Evolutionary conservation across 2,113 vertebrate species (phyloP).

Genomic region (Dryoscopus gambensis): DNA sequence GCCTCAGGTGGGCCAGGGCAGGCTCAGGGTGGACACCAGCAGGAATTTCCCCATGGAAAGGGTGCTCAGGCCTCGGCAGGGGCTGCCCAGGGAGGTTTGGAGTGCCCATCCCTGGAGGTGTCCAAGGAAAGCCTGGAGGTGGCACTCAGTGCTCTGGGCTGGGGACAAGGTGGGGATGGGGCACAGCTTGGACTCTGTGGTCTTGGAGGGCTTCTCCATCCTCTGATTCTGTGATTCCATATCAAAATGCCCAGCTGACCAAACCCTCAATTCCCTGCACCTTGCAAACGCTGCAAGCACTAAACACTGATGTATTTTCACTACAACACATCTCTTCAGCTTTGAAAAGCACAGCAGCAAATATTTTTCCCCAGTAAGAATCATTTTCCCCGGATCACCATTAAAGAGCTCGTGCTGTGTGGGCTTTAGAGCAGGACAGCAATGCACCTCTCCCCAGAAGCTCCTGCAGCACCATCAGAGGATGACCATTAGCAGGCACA

Average conservation of each 20-base stretch:
- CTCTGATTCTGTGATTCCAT: not conserved
- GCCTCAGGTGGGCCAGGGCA: not conserved
- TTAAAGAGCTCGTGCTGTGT: not conserved
- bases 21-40: not conserved
- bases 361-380: not conserved
- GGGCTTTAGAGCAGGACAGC: not conserved
- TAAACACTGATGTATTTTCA: not conserved
- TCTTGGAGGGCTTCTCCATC: not conserved
- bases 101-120: not conserved
- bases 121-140: fast-evolving
- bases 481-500: not conserved
- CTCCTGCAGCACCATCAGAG: not conserved
- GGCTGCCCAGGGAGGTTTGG: not conserved
- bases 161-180: fast-evolving
- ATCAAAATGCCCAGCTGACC: not conserved
- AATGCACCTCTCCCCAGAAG: fast-evolving
- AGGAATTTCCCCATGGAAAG: not conserved
- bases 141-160: not conserved
- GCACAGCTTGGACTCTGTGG: fast-evolving
- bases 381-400: not conserved
- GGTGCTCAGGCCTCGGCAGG: fast-evolving
- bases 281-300: not conserved
- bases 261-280: not conserved
- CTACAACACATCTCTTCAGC: not conserved
- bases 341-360: not conserved